phyloP scores from a whole-genome alignment of 2,888 invertebrate genomes.

The Anticlea derivata region DNA sequence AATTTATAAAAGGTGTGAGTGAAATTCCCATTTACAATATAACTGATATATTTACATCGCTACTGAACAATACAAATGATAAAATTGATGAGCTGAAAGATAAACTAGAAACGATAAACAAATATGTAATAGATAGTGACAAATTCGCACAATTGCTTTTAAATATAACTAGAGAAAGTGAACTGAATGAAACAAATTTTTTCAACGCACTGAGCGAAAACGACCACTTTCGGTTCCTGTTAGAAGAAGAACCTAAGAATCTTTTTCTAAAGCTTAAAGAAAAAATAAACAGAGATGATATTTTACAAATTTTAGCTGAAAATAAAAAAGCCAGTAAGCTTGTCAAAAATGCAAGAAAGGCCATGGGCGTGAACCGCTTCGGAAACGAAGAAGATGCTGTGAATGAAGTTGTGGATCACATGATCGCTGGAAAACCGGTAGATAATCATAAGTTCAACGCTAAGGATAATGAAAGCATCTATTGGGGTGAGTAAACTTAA shows the following conservation, averaged over 20 bases:
- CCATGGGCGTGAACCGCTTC: slow-evolving; percentile 42
- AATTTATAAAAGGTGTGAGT: slow-evolving; percentile 20
- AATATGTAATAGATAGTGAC: slow-evolving; percentile 55
- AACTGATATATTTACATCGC: slow-evolving; percentile 22
- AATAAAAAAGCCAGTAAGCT: slow-evolving; percentile 40
- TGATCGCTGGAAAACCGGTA: slow-evolving; percentile 55
- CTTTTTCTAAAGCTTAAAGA: slow-evolving; percentile 68
- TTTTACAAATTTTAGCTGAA: slow-evolving; percentile 54
- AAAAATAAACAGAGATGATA: slow-evolving; percentile 70
- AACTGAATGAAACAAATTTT: slow-evolving; percentile 63
- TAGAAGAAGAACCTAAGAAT: slow-evolving; percentile 51
- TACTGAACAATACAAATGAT: slow-evolving; percentile 24
- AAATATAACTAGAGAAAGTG: slow-evolving; percentile 50
- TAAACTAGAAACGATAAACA: slow-evolving; percentile 56
- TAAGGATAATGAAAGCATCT: slow-evolving; percentile 49
- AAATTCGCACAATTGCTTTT: slow-evolving; percentile 46
- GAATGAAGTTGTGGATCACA: slow-evolving; percentile 59
- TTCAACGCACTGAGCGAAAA: slow-evolving; percentile 57
- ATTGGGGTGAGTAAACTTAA: slow-evolving; percentile 66
- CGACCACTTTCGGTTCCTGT: slow-evolving; percentile 54
- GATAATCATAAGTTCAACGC: slow-evolving; percentile 58
- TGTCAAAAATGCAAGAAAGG: slow-evolving; percentile 55
- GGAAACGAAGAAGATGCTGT: slow-evolving; percentile 41
- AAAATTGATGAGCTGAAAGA: slow-evolving; percentile 57
- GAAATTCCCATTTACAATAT: slow-evolving; percentile 24